Conservation (phyloP, 1,140 invertebrate species). For the Tetraneura akinire region DNA sequence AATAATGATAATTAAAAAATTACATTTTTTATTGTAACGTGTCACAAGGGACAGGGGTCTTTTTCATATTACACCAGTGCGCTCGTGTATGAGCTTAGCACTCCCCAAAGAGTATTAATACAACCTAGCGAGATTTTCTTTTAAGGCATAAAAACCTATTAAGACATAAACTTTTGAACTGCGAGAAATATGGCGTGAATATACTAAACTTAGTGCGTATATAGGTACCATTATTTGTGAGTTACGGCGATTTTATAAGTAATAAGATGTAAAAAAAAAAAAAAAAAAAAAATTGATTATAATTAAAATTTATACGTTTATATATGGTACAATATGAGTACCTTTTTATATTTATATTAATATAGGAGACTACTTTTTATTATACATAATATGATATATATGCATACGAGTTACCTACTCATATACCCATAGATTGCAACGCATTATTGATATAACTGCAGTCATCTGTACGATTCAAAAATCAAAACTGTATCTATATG, state of each 20-base stretch:
- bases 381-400: too few relatives aligned
- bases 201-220: conserved; percentile 29
- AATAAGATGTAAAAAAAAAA: not conserved
- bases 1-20: conserved; percentile 49
- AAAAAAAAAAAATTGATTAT: conserved; percentile 24
- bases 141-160: conserved; percentile 40
- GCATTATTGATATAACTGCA: too few relatives aligned
- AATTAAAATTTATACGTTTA: conserved; percentile 11
- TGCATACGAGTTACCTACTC: too few relatives aligned
- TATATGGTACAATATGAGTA: not conserved
- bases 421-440: too few relatives aligned
- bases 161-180: conserved; percentile 33
- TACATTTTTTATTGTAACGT: conserved; percentile 46
- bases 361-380: too few relatives aligned
- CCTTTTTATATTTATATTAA: too few relatives aligned
- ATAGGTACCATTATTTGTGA: not conserved
- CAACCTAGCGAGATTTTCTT: conserved; percentile 36
- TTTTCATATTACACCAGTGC: conserved; percentile 36
- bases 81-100: conserved; percentile 43
- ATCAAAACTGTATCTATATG: too few relatives aligned
- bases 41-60: conserved; percentile 45
- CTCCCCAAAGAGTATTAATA: conserved; percentile 44
- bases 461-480: too few relatives aligned
- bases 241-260: conserved; percentile 11
- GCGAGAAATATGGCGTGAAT: conserved; percentile 30